phyloP scores from a whole-genome alignment of 2,797 vertebrate species.

The Pipistrellus nathusii region DNA sequence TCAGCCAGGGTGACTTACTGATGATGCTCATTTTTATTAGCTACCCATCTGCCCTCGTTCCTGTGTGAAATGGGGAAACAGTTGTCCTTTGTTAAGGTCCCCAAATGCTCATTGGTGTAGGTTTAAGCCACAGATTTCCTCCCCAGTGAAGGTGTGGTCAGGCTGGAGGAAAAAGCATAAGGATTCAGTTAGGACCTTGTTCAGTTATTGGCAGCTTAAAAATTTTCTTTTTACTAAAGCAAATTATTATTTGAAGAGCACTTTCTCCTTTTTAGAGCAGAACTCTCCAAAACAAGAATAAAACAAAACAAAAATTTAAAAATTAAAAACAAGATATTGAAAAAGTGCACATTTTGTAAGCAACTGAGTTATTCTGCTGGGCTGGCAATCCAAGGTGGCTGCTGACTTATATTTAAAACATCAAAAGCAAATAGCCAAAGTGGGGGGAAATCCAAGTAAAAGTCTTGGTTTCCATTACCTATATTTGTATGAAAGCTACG shows the following conservation, averaged over 20 bases:
- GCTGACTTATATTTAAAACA: slow-evolving; percentile 66
- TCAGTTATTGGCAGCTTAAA: background rate
- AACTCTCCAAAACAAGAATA: slow-evolving; percentile 51
- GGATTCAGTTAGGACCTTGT: background rate
- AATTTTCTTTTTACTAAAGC: slow-evolving; percentile 34
- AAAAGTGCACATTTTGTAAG: slow-evolving; percentile 33
- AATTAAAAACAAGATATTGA: background rate
- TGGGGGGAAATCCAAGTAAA: background rate
- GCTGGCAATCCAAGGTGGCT: slow-evolving; percentile 51
- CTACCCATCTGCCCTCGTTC: background rate
- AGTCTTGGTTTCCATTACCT: slow-evolving; percentile 71
- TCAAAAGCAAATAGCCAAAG: slow-evolving; percentile 53
- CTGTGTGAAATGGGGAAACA: background rate
- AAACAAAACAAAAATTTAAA: background rate
- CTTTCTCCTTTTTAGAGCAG: slow-evolving; percentile 29
- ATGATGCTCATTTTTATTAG: background rate
- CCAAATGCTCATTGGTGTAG: no score
- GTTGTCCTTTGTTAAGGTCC: background rate
- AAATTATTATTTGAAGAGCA: slow-evolving; percentile 42
- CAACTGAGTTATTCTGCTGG: slow-evolving; percentile 29
- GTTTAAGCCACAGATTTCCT: slow-evolving; percentile 18
- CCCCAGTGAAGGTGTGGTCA: background rate
- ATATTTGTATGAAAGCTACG: slow-evolving; percentile 69
- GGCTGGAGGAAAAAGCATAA: background rate
- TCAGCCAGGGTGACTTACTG: no score